Percentiles rank a stretch among this genome's conserved stretches.
These are phyloP conservation scores for Mesochorus sp. DNA, from an alignment of 2,888 invertebrate species.

Conservation along the genomic window DNA sequence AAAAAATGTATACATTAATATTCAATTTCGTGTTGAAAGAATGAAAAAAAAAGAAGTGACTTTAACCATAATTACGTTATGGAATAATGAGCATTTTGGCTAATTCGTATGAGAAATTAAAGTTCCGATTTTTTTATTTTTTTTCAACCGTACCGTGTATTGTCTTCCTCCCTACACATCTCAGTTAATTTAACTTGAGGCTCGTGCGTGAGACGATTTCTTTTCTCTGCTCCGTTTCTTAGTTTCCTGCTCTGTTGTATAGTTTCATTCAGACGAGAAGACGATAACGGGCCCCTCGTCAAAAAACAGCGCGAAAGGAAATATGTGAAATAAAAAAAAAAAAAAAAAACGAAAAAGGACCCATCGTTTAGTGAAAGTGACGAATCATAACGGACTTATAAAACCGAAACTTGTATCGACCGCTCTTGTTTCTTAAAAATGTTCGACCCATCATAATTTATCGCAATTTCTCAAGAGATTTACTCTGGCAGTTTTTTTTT, in stretches of 20 bases:
- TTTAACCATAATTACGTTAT: conserved; percentile 25
- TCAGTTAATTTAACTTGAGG: conserved; percentile 29
- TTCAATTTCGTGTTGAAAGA: background rate
- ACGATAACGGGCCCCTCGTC: conserved; percentile 6
- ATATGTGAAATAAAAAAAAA: background rate
- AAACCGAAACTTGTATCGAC: conserved; percentile 31
- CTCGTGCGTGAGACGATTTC: conserved; percentile 60
- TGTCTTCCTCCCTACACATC: conserved; percentile 9
- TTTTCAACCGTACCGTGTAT: conserved; percentile 5
- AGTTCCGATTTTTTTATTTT: conserved; percentile 18
- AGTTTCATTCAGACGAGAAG: conserved; percentile 10
- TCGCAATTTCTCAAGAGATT: conserved; percentile 7
- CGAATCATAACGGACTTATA: conserved; percentile 43
- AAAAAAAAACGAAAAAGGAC: conserved; percentile 22
- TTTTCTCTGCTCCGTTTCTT: conserved; percentile 51
- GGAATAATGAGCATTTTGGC: conserved; percentile 28
- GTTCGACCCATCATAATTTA: background rate
- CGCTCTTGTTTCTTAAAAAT: background rate
- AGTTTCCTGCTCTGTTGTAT: conserved; percentile 56
- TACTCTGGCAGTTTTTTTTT: background rate
- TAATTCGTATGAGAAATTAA: conserved; percentile 29
- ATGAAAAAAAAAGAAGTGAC: background rate
- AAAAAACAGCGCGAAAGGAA: background rate
- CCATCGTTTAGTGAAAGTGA: conserved; percentile 63
- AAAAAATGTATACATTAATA: conserved; percentile 3